Percentiles rank a stretch among this genome's conserved stretches.
Evolutionary conservation across 1,140 invertebrate genomes (phyloP).

Genomic region (Agrilus planipennis): DNA sequence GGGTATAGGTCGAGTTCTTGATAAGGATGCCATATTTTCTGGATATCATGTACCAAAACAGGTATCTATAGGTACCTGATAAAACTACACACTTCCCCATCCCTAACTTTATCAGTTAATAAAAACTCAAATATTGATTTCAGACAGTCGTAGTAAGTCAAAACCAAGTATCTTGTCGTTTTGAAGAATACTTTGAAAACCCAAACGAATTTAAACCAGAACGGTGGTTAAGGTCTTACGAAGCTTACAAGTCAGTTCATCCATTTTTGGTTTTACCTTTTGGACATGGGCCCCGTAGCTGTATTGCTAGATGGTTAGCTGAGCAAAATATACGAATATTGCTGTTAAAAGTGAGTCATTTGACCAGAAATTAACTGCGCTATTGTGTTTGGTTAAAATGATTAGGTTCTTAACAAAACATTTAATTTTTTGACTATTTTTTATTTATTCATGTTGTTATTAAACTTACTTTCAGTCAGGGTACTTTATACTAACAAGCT

Average conservation of each 20-base stretch:
- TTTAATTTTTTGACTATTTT: no score
- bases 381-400: no score
- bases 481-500: no score
- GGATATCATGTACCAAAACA: constrained; percentile 75
- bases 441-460: no score
- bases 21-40: constrained; percentile 62
- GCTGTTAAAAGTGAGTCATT: constrained; percentile 55
- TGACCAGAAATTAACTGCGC: neutral
- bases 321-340: constrained; percentile 77
- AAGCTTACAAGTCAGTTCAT: constrained; percentile 43
- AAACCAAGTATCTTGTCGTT: constrained; percentile 66
- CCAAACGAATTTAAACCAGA: constrained; percentile 63
- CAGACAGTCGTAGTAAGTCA: constrained; percentile 81
- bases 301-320: constrained; percentile 76
- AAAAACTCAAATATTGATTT: constrained; percentile 17
- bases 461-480: constrained; percentile 6
- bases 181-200: constrained; percentile 56
- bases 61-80: constrained; percentile 43
- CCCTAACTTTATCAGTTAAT: no score
- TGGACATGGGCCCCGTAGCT: constrained; percentile 76
- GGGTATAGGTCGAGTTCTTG: constrained; percentile 65
- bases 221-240: constrained; percentile 52
- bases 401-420: no score
- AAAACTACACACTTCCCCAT: no score
- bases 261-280: constrained; percentile 78